Conservation (phyloP, 2,797 vertebrate genomes). For the Scleropages formosus region DNA sequence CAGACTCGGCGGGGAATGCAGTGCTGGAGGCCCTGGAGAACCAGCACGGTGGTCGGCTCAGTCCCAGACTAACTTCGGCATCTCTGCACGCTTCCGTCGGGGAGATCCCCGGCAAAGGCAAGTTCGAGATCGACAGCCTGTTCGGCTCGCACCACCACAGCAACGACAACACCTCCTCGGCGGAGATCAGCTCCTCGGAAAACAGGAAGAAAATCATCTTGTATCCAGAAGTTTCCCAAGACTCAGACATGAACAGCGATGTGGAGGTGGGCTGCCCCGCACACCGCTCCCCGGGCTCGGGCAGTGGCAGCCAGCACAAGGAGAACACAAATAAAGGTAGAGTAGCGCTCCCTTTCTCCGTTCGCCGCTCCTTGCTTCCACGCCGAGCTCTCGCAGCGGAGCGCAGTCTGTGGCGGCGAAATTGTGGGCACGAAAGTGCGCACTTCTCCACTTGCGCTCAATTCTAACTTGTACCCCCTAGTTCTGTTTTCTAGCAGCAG, state of each 20-base stretch:
- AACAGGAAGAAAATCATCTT: slow-evolving; percentile 90
- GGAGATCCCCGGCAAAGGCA: slow-evolving; percentile 91
- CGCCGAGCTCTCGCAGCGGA: no score
- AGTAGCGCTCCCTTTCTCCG: slow-evolving; percentile 27
- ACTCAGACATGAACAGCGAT: slow-evolving; percentile 97
- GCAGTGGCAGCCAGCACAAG: slow-evolving; percentile 84
- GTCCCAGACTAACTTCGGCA: slow-evolving; percentile 91
- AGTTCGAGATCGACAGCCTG: slow-evolving; percentile 97
- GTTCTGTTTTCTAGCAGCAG: no score
- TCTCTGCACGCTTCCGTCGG: slow-evolving; percentile 88
- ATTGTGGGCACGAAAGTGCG: no score
- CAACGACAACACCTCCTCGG: slow-evolving; percentile 79
- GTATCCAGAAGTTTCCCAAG: slow-evolving; percentile 90
- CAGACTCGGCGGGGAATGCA: slow-evolving; percentile 89
- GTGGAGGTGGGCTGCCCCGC: slow-evolving; percentile 96
- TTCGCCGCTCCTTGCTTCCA: no score
- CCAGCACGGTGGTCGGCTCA: slow-evolving; percentile 92
- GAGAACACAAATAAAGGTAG: slow-evolving; percentile 96
- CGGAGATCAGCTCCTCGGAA: slow-evolving; percentile 84
- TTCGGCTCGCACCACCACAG: slow-evolving; percentile 84
- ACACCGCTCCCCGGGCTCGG: slow-evolving; percentile 84
- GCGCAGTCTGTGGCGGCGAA: background rate
- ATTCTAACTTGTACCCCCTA: no score
- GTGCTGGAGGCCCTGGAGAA: slow-evolving; percentile 98
- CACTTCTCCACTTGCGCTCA: no score